Percentiles rank a stretch among this genome's conserved stretches.
phyloP scores from a whole-genome alignment of 2,113 vertebrate species.

The Ageneiosus marmoratus region DNA sequence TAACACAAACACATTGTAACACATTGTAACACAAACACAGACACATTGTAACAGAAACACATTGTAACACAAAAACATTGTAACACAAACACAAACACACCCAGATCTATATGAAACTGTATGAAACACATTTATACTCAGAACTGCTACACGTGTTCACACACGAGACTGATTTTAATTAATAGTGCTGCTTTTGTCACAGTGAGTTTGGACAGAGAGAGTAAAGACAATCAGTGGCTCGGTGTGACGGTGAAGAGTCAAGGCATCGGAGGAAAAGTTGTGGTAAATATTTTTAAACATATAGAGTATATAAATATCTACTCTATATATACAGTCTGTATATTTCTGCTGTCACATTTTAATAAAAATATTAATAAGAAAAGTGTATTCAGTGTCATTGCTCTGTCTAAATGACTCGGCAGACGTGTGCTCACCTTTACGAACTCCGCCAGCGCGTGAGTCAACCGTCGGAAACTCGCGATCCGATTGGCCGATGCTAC shows the following conservation, averaged over 20 bases:
- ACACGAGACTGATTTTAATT: neutral
- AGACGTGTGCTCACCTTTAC: constrained; percentile 93
- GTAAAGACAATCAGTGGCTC: constrained; percentile 95
- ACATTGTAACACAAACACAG: neutral
- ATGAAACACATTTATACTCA: neutral
- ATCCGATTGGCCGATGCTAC: constrained; percentile 91
- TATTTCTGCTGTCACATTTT: neutral
- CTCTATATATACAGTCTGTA: neutral
- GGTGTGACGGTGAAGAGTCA: constrained; percentile 93
- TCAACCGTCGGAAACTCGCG: constrained; percentile 85
- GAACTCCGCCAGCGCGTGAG: constrained; percentile 84
- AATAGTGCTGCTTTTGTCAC: constrained; percentile 25
- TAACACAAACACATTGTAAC: too few relatives aligned
- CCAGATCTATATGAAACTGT: neutral
- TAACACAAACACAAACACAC: neutral
- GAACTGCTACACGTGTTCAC: too few relatives aligned
- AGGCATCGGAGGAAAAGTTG: constrained; percentile 89
- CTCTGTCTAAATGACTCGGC: neutral
- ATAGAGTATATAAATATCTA: neutral
- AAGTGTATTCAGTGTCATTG: neutral
- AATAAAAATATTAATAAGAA: neutral
- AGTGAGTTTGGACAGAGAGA: constrained; percentile 80
- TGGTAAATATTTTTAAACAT: constrained; percentile 77
- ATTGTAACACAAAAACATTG: neutral
- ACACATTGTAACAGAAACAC: too few relatives aligned